phyloP scores from a whole-genome alignment of 2,113 vertebrate genomes.

The Ranitomeya variabilis region DNA sequence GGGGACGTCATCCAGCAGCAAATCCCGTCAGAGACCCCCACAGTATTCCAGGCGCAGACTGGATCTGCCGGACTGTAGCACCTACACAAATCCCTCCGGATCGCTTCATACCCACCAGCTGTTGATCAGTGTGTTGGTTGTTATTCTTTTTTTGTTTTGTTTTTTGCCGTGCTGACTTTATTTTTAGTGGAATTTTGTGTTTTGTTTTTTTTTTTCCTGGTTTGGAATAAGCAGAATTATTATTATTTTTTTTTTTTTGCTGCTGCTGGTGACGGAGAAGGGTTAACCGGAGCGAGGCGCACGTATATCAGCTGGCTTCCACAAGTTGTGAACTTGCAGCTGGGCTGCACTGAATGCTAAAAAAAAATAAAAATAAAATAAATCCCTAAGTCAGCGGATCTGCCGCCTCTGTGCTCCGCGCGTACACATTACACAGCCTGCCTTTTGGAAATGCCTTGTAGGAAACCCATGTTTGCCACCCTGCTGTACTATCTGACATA shows the following conservation, averaged over 20 bases:
- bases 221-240: neutral
- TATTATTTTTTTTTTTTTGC: neutral
- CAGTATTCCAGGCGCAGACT: slow-evolving; percentile 78
- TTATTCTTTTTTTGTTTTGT: slow-evolving; percentile 68
- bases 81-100: slow-evolving; percentile 66
- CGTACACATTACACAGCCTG: slow-evolving; percentile 68
- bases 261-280: neutral
- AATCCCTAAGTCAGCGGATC: slow-evolving; percentile 66
- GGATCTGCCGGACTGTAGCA: slow-evolving; percentile 81
- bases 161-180: neutral
- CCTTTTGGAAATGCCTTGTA: slow-evolving; percentile 86
- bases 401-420: slow-evolving; percentile 68
- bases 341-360: slow-evolving; percentile 74
- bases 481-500: slow-evolving; percentile 79
- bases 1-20: slow-evolving; percentile 68
- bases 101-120: slow-evolving; percentile 75
- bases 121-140: slow-evolving; percentile 85
- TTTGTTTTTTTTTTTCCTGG: slow-evolving; percentile 63
- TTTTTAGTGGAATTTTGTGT: neutral
- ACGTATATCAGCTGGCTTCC: slow-evolving; percentile 60
- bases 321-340: slow-evolving; percentile 73
- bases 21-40: slow-evolving; percentile 60
- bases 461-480: slow-evolving; percentile 77
- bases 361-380: neutral
- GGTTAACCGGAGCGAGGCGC: neutral